Evolutionary conservation across 2,888 invertebrate species (phyloP).

Genomic region (Mesorhabditis sp.): DNA sequence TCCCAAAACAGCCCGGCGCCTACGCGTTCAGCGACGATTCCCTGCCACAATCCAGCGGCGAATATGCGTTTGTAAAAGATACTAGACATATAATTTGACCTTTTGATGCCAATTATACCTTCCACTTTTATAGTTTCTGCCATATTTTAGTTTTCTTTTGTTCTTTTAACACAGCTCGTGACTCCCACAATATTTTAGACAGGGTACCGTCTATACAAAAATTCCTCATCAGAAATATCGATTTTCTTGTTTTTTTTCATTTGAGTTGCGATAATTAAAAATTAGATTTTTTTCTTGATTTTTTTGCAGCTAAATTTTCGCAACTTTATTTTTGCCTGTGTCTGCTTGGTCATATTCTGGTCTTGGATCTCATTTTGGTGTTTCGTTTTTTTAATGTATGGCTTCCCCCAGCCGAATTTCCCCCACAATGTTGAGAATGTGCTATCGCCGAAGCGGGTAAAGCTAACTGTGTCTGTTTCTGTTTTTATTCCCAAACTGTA

Average conservation of each 20-base stretch:
- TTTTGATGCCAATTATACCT: background rate
- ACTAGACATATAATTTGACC: background rate
- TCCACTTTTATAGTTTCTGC: background rate
- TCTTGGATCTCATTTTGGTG: too few relatives aligned
- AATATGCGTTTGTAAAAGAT: background rate
- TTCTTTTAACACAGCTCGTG: background rate
- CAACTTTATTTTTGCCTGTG: background rate
- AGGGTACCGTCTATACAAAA: background rate
- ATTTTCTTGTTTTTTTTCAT: background rate
- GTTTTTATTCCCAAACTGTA: too few relatives aligned
- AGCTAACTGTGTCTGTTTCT: too few relatives aligned
- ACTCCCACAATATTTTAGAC: background rate
- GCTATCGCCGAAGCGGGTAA: background rate
- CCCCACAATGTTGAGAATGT: background rate
- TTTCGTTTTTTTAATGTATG: too few relatives aligned
- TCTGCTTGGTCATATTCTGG: background rate
- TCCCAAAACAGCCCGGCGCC: background rate
- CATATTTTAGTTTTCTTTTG: background rate
- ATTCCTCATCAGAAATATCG: background rate
- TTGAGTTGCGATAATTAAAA: background rate
- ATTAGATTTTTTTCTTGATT: background rate
- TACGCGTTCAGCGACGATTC: background rate
- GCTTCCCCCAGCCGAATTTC: too few relatives aligned
- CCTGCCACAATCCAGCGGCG: background rate
- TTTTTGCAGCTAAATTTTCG: too few relatives aligned